Evolutionary conservation across 1,140 invertebrate genomes (phyloP).

Genomic region (Ceratitis capitata): DNA sequence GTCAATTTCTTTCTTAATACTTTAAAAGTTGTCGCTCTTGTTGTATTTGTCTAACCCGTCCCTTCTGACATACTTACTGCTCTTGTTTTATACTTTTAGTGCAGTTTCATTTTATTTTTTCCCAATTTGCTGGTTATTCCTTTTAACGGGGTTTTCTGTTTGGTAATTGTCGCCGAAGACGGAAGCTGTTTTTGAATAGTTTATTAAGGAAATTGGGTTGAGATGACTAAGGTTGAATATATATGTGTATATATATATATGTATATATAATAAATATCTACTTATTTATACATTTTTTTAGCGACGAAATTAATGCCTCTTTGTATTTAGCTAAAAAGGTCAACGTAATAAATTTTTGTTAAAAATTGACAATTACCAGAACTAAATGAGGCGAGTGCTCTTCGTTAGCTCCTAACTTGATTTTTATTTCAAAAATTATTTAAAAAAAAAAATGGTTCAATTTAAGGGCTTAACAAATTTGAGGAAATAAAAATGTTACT

Average conservation of each 20-base stretch:
- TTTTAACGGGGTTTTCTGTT: no score
- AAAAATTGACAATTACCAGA: not conserved
- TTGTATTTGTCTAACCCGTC: not conserved
- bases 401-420: no score
- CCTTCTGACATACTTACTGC: not conserved
- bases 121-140: not conserved
- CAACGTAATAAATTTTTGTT: not conserved
- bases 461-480: not conserved
- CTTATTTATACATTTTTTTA: no score
- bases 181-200: constrained; percentile 1
- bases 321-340: not conserved
- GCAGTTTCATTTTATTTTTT: not conserved
- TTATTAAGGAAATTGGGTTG: not conserved
- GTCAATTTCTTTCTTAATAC: not conserved
- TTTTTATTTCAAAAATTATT: not conserved
- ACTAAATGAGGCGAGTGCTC: not conserved
- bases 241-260: not conserved
- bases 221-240: not conserved
- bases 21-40: not conserved
- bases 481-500: not conserved
- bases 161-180: not conserved
- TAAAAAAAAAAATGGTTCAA: not conserved
- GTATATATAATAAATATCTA: not conserved
- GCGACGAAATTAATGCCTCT: not conserved
- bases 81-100: not conserved